Conservation (phyloP, 1,140 invertebrate genomes). For the Onthophagus taurus region DNA sequence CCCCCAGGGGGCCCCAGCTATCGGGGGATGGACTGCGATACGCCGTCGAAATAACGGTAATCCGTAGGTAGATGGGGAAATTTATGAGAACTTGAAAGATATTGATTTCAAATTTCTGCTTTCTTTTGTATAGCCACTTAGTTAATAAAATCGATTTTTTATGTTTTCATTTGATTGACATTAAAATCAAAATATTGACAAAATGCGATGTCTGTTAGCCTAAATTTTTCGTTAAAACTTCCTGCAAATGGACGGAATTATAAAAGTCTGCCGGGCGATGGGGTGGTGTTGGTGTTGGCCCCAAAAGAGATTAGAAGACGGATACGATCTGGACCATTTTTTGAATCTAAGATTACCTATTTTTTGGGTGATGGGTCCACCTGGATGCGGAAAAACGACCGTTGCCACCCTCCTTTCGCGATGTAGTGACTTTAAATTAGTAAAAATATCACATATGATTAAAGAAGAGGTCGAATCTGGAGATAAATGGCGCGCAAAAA, state of each 20-base stretch:
- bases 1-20: too few relatives aligned
- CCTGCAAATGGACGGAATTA: neutral
- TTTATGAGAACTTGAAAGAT: too few relatives aligned
- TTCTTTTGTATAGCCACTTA: too few relatives aligned
- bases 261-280: constrained; percentile 7
- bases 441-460: constrained; percentile 14
- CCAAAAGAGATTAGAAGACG: constrained; percentile 4
- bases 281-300: constrained; percentile 13
- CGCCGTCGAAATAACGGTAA: too few relatives aligned
- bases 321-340: constrained; percentile 10
- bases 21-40: too few relatives aligned
- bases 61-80: too few relatives aligned
- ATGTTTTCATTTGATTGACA: too few relatives aligned
- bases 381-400: constrained; percentile 16
- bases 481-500: constrained; percentile 11
- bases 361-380: constrained; percentile 22
- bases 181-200: too few relatives aligned
- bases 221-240: too few relatives aligned
- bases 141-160: too few relatives aligned
- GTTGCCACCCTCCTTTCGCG: constrained; percentile 16
- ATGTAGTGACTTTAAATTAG: constrained; percentile 16
- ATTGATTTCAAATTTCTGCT: too few relatives aligned
- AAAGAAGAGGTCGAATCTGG: constrained; percentile 17
- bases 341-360: constrained; percentile 15
- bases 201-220: too few relatives aligned